Percentiles rank a stretch among this genome's conserved stretches.
Evolutionary conservation across 1,140 invertebrate genomes (phyloP).

Genomic region (Liolophura sinensis): DNA sequence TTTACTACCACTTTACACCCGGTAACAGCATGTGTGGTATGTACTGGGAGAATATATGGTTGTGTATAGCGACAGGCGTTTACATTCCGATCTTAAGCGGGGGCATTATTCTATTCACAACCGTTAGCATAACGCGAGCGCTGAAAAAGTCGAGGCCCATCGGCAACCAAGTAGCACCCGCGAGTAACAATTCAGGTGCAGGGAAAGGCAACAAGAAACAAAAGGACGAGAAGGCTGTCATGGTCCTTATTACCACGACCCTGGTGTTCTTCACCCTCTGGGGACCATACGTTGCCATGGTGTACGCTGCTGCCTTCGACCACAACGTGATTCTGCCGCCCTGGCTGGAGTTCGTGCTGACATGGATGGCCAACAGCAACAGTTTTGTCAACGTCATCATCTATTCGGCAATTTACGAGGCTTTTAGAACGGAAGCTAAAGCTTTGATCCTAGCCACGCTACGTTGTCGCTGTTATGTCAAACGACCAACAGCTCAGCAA

Average conservation of each 20-base stretch:
- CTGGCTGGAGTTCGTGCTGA: slow-evolving; percentile 15
- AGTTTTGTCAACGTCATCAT: slow-evolving; percentile 30
- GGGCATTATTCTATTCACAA: slow-evolving; percentile 19
- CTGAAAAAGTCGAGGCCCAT: too few species aligned
- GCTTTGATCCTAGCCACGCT: too few species aligned
- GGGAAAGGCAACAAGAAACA: neutral
- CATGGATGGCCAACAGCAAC: slow-evolving; percentile 33
- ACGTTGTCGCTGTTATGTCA: too few species aligned
- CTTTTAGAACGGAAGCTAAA: slow-evolving; percentile 10
- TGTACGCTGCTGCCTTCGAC: slow-evolving; percentile 11
- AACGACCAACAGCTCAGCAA: too few species aligned
- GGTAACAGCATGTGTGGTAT: slow-evolving; percentile 27
- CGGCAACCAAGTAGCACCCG: too few species aligned
- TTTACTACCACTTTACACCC: slow-evolving; percentile 21
- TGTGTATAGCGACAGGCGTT: slow-evolving; percentile 25
- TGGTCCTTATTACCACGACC: slow-evolving; percentile 17
- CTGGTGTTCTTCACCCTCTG: slow-evolving; percentile 23
- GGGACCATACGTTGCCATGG: slow-evolving; percentile 26
- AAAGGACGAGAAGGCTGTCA: slow-evolving; percentile 23
- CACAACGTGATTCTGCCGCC: slow-evolving; percentile 7
- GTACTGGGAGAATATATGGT: slow-evolving; percentile 26
- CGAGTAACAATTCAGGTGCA: neutral
- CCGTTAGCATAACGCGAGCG: slow-evolving; percentile 11
- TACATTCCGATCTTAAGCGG: slow-evolving; percentile 22
- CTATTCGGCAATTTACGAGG: slow-evolving; percentile 24